Evolutionary conservation across 2,888 invertebrate species (phyloP), one percentile per base, ranked within the genome.

Genomic region (Drosophila tripunctata): DNA sequence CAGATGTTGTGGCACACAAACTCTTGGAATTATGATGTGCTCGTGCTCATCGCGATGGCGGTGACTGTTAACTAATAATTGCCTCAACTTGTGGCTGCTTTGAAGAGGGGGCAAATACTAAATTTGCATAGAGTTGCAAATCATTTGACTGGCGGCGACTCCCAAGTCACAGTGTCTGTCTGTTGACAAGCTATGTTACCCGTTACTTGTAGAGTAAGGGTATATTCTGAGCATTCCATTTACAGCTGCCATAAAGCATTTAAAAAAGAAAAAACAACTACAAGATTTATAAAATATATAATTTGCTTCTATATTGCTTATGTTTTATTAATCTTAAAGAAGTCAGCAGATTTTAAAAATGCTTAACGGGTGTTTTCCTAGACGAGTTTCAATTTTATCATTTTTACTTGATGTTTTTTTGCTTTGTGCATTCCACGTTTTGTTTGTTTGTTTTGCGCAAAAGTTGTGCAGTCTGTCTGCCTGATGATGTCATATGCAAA

Each of bases 401-500:
- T 33, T 67, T 40, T 60, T 36, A 50, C 36, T 48, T 43, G 61
- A 44, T 55, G 47, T 51, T 51, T 67, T 70, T 52, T 82, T 66
- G 44, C 36, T 31, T 36, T 24, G 54, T 64, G 73, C 76, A 67
- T 67, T 60, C 52, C 76, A 62, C 54, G 51, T 60, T 78, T 55
- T 70, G 64, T 85, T 79, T 85, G 58, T 58, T 66, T 82, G 51
- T 44, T 61, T 68, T 79, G 63, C 77, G 69, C 74, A 66, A 66
- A 80, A 48, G 58, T 63, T 71, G 50, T 33, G 65, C 65, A 78
- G 64, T 50, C 21, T 27, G 64, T 50, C 21, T 27, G 52, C 50
- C 36, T 35, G 84, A 84, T 81, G 87, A 81, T 81, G 81, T 81
- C 87, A 81, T 81, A 81, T 84, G 78, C 86, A 81, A 78, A 81